phyloP scores from a whole-genome alignment of 2,888 invertebrate species.

The Lysandra coridon region DNA sequence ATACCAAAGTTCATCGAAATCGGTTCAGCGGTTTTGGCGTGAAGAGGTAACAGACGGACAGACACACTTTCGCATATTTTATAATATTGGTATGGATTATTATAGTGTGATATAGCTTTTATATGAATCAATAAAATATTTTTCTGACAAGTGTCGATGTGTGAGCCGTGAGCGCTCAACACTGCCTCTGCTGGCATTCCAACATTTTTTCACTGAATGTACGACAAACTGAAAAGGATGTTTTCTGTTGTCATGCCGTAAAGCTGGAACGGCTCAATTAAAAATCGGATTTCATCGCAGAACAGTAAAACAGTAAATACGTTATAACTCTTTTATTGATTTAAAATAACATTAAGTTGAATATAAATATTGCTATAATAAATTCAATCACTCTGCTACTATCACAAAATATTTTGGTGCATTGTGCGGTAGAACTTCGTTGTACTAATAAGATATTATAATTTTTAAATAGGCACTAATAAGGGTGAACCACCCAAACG shows the following conservation, averaged over 20 bases:
- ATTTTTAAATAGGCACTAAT: neutral
- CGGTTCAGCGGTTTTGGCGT: too few relatives aligned
- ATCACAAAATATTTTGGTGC: conserved; percentile 29
- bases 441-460: conserved; percentile 11
- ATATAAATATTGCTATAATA: conserved; percentile 15
- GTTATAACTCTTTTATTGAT: conserved; percentile 13
- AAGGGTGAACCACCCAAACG: neutral
- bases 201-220: neutral
- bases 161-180: neutral
- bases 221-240: neutral
- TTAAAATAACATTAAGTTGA: neutral
- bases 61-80: too few relatives aligned
- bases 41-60: too few relatives aligned
- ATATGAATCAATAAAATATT: neutral
- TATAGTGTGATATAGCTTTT: too few relatives aligned
- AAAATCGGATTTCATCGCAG: neutral
- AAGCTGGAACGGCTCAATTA: neutral
- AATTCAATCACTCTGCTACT: conserved; percentile 24
- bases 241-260: neutral
- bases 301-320: neutral
- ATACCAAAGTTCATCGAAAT: too few relatives aligned
- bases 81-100: too few relatives aligned
- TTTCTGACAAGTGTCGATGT: neutral
- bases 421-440: conserved; percentile 23
- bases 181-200: neutral